Percentiles rank a stretch among this genome's conserved stretches.
phyloP scores from a whole-genome alignment of 2,113 vertebrate species.

The Arothron firmamentum region DNA sequence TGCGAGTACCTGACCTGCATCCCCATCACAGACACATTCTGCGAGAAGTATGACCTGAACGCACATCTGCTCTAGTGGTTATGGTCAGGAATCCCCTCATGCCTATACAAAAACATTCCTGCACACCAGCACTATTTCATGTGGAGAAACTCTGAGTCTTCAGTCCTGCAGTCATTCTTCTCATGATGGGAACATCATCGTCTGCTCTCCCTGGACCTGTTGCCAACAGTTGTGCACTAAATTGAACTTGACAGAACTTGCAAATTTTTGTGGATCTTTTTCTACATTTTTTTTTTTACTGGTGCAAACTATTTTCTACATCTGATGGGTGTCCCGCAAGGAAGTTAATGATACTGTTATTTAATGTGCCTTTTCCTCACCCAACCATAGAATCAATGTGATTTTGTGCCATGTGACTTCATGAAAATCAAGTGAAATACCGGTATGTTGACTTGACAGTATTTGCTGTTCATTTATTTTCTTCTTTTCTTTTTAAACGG shows the following conservation, averaged over 20 bases:
- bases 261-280: neutral
- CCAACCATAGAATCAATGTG: conserved; percentile 41
- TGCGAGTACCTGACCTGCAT: conserved; percentile 97
- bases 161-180: too few species aligned
- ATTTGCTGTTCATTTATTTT: conserved; percentile 10
- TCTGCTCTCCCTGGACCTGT: too few species aligned
- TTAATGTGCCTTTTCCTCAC: conserved; percentile 80
- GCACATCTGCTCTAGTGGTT: conserved; percentile 86
- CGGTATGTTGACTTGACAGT: neutral
- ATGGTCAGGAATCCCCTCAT: too few species aligned
- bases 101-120: too few species aligned
- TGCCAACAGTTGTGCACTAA: too few species aligned
- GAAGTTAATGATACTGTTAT: conserved; percentile 36
- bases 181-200: too few species aligned
- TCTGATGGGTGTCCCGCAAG: conserved; percentile 27
- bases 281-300: conserved; percentile 37
- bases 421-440: conserved; percentile 6
- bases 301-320: conserved; percentile 19
- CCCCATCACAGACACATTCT: conserved; percentile 95
- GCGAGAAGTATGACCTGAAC: conserved; percentile 95
- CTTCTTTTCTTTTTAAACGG: conserved; percentile 1
- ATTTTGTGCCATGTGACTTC: conserved; percentile 8
- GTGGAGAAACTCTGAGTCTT: neutral
- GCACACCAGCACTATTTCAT: neutral
- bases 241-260: neutral